Conservation (phyloP, 2,888 invertebrate genomes). For the Spisula subtruncata region DNA sequence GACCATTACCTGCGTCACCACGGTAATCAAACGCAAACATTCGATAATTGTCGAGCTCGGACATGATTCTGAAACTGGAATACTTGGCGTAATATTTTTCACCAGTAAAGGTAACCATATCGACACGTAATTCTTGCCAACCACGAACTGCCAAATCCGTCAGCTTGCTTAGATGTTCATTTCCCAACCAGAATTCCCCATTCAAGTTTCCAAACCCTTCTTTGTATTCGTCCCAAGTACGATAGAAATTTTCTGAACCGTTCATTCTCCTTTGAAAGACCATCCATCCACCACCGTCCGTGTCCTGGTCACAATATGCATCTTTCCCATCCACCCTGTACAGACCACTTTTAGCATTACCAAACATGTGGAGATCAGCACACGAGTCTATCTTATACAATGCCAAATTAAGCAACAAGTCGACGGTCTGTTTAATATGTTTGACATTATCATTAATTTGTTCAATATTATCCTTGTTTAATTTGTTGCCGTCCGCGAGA, state of each 20-base stretch:
- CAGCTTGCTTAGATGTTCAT: constrained; percentile 41
- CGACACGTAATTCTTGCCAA: constrained; percentile 50
- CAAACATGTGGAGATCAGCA: neutral
- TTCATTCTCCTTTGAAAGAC: constrained; percentile 61
- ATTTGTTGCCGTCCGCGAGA: constrained; percentile 12
- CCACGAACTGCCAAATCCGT: constrained; percentile 7
- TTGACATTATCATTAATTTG: constrained; percentile 23
- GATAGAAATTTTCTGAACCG: constrained; percentile 54
- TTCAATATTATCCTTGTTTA: constrained; percentile 16
- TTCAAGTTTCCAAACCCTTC: constrained; percentile 53
- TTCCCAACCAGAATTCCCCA: constrained; percentile 61
- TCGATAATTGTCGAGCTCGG: constrained; percentile 31
- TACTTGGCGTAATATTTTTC: constrained; percentile 48
- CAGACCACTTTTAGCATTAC: neutral
- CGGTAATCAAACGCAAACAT: constrained; percentile 38
- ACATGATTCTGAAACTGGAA: constrained; percentile 34
- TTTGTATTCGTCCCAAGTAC: constrained; percentile 56
- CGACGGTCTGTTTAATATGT: neutral
- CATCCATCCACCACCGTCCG: constrained; percentile 70
- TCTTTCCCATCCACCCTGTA: neutral
- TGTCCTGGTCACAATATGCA: constrained; percentile 67
- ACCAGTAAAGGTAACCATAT: constrained; percentile 49
- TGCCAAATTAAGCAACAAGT: neutral
- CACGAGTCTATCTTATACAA: neutral
- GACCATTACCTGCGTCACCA: constrained; percentile 48